phyloP scores from a whole-genome alignment of 2,113 vertebrate species.

The Peromyscus maniculatus region DNA sequence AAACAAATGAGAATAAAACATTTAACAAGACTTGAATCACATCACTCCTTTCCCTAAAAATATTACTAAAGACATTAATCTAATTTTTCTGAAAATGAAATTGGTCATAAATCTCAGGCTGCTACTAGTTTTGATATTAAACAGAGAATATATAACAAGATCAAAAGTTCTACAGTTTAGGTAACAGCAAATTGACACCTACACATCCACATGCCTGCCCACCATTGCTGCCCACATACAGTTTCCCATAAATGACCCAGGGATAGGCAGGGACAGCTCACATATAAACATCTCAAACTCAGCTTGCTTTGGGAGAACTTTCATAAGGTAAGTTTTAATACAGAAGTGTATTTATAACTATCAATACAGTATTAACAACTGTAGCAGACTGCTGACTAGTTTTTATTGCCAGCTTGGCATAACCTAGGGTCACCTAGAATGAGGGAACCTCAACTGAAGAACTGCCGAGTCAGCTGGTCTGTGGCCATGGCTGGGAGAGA shows the following conservation, averaged over 20 bases:
- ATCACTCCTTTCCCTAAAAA: not conserved
- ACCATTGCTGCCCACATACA: not conserved
- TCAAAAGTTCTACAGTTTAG: not conserved
- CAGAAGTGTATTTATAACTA: slow-evolving; percentile 23
- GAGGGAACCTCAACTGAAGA: not conserved
- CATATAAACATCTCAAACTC: not conserved
- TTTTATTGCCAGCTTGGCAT: not conserved
- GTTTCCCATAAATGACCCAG: not conserved
- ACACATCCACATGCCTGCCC: too few relatives aligned
- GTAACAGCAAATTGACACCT: slow-evolving; percentile 4
- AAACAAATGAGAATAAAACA: not conserved
- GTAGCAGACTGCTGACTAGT: not conserved
- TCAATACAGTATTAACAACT: not conserved
- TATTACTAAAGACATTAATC: slow-evolving; percentile 15
- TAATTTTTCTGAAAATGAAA: slow-evolving; percentile 50
- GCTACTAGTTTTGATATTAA: slow-evolving; percentile 27
- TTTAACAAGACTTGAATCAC: not conserved
- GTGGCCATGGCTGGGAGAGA: not conserved
- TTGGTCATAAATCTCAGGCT: slow-evolving; percentile 14
- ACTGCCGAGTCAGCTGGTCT: not conserved
- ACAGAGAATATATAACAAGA: slow-evolving; percentile 16
- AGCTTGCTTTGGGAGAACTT: not conserved
- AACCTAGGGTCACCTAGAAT: not conserved
- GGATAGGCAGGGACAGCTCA: not conserved
- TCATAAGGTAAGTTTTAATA: not conserved